Conservation (phyloP, 2,888 invertebrate species). For the Luffia ferchaultella region DNA sequence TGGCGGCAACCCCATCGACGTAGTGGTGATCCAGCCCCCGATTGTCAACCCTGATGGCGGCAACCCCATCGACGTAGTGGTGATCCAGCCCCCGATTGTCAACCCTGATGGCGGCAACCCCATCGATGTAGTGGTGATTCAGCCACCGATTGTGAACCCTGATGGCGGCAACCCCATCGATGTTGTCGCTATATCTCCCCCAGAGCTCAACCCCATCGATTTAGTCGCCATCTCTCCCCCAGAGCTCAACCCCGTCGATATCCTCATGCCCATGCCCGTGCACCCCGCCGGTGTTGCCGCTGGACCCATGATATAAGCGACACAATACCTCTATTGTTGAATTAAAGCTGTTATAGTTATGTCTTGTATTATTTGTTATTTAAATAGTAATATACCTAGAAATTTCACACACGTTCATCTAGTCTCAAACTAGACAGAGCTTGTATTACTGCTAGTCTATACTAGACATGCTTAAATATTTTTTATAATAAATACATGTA, state of each 20-base stretch:
- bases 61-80: conserved; percentile 8
- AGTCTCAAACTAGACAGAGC: too few species aligned
- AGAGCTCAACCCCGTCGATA: conserved; percentile 18
- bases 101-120: not conserved
- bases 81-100: conserved; percentile 5
- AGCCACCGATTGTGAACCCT: not conserved
- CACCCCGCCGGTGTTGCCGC: conserved; percentile 11
- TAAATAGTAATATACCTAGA: too few species aligned
- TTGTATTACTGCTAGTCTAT: too few species aligned
- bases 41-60: not conserved
- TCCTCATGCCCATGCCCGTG: conserved; percentile 14
- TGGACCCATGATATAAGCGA: too few species aligned
- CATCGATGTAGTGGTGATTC: not conserved
- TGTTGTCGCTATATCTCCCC: not conserved
- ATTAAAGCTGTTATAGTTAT: too few species aligned
- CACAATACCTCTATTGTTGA: too few species aligned
- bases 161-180: conserved; percentile 3
- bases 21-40: not conserved
- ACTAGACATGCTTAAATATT: too few species aligned
- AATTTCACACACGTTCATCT: too few species aligned
- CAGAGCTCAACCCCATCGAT: conserved; percentile 16
- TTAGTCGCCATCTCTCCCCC: conserved; percentile 17
- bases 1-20: conserved; percentile 19
- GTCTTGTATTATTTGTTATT: too few species aligned
- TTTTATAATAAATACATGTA: too few species aligned